phyloP scores from a whole-genome alignment of 2,113 vertebrate species.

The Pluvialis apricaria region DNA sequence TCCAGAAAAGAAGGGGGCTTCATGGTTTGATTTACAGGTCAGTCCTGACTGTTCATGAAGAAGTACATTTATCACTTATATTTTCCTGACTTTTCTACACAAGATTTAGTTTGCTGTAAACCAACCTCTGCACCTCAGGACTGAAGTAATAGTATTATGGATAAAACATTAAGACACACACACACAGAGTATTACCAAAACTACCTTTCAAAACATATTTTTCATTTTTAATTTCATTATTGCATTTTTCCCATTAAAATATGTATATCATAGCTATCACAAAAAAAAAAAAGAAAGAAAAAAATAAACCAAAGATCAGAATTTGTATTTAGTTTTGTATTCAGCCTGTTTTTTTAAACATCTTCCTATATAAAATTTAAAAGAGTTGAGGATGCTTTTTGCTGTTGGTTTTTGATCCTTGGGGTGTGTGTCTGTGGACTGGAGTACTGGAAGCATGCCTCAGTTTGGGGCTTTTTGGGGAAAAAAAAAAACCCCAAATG shows the following conservation, averaged over 20 bases:
- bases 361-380: background rate
- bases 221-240: background rate
- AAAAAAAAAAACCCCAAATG: fast-evolving
- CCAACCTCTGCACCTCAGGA: background rate
- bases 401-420: background rate
- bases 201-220: background rate
- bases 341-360: background rate
- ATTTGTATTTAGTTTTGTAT: background rate
- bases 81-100: background rate
- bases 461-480: fast-evolving
- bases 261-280: background rate
- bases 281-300: background rate
- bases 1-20: background rate
- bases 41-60: background rate
- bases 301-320: background rate
- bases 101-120: background rate
- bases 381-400: fast-evolving
- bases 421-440: fast-evolving
- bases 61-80: background rate
- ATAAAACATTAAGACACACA: background rate
- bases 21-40: background rate
- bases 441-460: background rate
- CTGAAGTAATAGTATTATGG: background rate
- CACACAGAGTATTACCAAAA: background rate
- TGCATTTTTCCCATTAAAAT: background rate